These are phyloP conservation scores for Aphelocoma coerulescens DNA, from an alignment of 2,113 vertebrate genomes.

Conservation along the genomic window DNA sequence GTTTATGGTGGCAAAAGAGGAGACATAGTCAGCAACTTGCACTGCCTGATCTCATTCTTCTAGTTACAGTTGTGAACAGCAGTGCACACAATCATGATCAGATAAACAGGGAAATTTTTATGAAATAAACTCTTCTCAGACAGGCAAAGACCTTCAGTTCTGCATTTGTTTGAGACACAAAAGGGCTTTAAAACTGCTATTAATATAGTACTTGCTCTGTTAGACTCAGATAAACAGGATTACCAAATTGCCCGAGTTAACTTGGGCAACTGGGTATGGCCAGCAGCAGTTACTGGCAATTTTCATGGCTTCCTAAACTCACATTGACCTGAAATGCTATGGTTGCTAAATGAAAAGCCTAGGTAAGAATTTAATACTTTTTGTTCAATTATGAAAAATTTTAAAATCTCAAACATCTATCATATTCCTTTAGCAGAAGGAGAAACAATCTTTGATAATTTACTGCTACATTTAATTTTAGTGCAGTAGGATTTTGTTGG, in stretches of 20 bases:
- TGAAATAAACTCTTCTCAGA: not conserved
- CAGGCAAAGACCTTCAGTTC: not conserved
- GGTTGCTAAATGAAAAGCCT: not conserved
- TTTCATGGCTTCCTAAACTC: not conserved
- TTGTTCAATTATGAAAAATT: not conserved
- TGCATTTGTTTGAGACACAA: not conserved
- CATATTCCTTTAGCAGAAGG: not conserved
- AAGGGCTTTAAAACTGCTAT: not conserved
- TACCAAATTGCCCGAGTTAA: not conserved
- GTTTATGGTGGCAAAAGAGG: not conserved
- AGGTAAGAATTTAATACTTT: not conserved
- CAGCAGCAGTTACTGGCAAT: not conserved
- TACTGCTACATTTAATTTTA: not conserved
- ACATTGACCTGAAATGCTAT: not conserved
- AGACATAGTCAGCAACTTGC: rapidly evolving
- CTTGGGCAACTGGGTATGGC: not conserved
- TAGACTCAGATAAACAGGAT: not conserved
- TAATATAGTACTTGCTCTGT: not conserved
- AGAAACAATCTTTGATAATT: not conserved
- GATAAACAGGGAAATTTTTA: not conserved
- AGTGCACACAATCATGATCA: not conserved
- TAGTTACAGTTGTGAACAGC: rapidly evolving
- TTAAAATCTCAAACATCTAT: not conserved
- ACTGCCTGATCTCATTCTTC: not conserved
- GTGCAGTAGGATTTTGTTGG: not conserved